These are phyloP conservation scores for Melieria omissa DNA, from an alignment of 2,888 invertebrate species.

Conservation along the genomic window DNA sequence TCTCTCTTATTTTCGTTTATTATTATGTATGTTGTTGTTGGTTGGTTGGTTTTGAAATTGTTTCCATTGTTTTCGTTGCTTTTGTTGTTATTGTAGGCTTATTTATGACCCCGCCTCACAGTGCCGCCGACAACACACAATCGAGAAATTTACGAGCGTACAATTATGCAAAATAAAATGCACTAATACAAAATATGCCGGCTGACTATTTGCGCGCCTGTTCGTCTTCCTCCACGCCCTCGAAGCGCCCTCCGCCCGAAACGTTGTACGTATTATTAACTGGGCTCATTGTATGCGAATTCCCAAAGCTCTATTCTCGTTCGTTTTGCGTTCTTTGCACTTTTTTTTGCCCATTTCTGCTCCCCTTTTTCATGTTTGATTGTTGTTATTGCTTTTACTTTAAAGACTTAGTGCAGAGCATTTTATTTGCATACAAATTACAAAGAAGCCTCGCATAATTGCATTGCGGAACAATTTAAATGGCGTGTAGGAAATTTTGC, in stretches of 20 bases:
- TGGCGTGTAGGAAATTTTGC: slow-evolving; percentile 15
- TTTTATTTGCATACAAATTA: slow-evolving; percentile 43
- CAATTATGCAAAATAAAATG: slow-evolving; percentile 42
- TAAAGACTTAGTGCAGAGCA: slow-evolving; percentile 28
- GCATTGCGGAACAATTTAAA: slow-evolving; percentile 23
- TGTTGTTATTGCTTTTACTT: slow-evolving; percentile 27
- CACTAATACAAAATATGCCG: slow-evolving; percentile 11
- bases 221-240: too few species aligned
- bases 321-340: too few species aligned
- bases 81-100: slow-evolving; percentile 19
- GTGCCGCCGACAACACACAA: slow-evolving; percentile 28
- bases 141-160: slow-evolving; percentile 42
- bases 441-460: slow-evolving; percentile 40
- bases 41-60: slow-evolving; percentile 27
- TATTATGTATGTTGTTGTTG: slow-evolving; percentile 8
- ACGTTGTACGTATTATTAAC: too few species aligned
- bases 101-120: slow-evolving; percentile 29
- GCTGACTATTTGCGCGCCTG: too few species aligned
- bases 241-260: too few species aligned
- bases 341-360: neutral
- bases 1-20: slow-evolving; percentile 8
- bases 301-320: too few species aligned
- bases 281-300: too few species aligned
- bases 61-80: slow-evolving; percentile 24
- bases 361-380: slow-evolving; percentile 3